Evolutionary conservation across 2,888 invertebrate genomes (phyloP).

Genomic region (Coenonympha glycerion): DNA sequence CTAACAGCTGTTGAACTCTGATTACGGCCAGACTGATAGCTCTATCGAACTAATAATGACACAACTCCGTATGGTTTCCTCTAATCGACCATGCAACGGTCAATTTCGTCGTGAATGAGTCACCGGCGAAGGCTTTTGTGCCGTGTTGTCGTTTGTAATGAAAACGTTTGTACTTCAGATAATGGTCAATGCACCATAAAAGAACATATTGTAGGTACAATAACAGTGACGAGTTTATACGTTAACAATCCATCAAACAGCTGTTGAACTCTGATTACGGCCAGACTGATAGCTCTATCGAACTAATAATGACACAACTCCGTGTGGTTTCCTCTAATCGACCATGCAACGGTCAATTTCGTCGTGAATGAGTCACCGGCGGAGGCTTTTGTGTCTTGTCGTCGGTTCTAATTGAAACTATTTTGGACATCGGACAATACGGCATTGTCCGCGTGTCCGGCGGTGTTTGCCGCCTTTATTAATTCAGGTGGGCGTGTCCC

Average conservation of each 20-base stretch:
- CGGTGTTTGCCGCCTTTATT: conserved; percentile 74
- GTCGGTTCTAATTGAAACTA: conserved; percentile 75
- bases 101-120: not conserved
- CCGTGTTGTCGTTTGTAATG: too few relatives aligned
- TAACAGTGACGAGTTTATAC: too few relatives aligned
- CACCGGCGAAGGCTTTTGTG: too few relatives aligned
- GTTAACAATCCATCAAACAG: not conserved
- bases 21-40: too few relatives aligned
- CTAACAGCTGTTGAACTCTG: too few relatives aligned
- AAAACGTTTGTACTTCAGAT: too few relatives aligned
- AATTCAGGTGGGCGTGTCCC: conserved; percentile 68
- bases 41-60: too few relatives aligned
- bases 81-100: too few relatives aligned
- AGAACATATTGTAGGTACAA: too few relatives aligned
- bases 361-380: conserved; percentile 59
- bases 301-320: conserved; percentile 20
- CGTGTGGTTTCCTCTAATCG: conserved; percentile 29
- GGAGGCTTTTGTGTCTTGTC: conserved; percentile 65
- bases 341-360: conserved; percentile 63
- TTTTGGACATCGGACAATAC: conserved; percentile 73
- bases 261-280: not conserved
- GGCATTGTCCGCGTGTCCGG: conserved; percentile 74
- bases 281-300: not conserved
- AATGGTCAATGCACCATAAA: too few relatives aligned
- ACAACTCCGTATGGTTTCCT: too few relatives aligned